Base-by-base conservation (phyloP, 2,113 vertebrate genomes). In the Orthonyx spaldingii region DNA sequence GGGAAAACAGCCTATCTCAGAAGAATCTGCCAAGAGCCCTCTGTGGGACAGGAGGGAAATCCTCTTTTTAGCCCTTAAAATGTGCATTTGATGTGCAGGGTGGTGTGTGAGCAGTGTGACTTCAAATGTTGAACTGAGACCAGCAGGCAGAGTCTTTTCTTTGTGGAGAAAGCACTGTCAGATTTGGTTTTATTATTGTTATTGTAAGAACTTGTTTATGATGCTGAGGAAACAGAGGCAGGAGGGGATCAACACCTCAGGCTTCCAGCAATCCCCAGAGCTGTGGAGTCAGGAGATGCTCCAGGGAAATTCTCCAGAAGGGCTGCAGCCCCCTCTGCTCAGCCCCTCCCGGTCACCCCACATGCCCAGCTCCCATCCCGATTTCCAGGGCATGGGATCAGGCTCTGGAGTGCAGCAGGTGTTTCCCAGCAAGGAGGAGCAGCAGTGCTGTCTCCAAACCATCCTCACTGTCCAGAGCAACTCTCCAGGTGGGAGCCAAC, bases 341-440 rank as follows among this genome's bases (percentile, higher is more conserved):
- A 13, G 26, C 49, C 75, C 35, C 32, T 66, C 60, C 46, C 2
- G 0, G 2, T 11, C 3, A 1, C 26, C 13, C 52, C 61, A 14
- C 1, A 12, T 16, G 57, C 80, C 64, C 70, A 10, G 50, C 8
- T 70, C 53, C 16, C 42, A 19, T 24, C 70, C 22, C 1, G 0
- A 49, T 69, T 61, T n/a, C 60, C 56, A 65, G n/a, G 30, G 24
- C 6, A 2, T 28, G 33, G 78, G n/a, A 55, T 61, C 42, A 37
- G 61, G 46, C 50, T 89, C 56, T 60, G 4, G 7, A 52, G n/a
- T 7, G n/a, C 56, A 68, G 44, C 32, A 33, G 42, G 61, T 10
- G 10, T 37, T 80, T 56, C 66, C 57, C 63, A 88, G 19, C 41
- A 19, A 24, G 39, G 50, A 72, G 75, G 37, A 92, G 64, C 79